These are phyloP conservation scores for Orbicella faveolata DNA, from an alignment of 64 coral and sea anemone genomes.

Conservation along the genomic window DNA sequence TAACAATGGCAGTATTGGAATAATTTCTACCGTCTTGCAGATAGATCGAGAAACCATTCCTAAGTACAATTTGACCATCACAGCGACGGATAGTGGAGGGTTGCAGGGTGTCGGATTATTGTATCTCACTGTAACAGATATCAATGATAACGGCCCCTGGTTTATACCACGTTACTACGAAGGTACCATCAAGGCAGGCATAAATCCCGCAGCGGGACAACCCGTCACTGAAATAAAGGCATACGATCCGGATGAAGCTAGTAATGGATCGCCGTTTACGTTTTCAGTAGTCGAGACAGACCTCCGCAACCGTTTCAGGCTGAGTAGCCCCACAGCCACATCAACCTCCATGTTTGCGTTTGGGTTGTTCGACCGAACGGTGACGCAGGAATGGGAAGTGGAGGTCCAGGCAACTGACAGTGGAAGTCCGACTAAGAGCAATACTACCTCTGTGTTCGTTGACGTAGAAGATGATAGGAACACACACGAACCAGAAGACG, in stretches of 20 bases:
- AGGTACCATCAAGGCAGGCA: constrained; percentile 55
- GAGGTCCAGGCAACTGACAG: constrained; percentile 59
- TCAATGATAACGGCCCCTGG: constrained; percentile 93
- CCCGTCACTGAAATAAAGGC: constrained; percentile 56
- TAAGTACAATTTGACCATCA: constrained; percentile 55
- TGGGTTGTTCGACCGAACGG: constrained; percentile 57
- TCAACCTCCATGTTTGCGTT: constrained; percentile 39
- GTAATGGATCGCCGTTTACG: constrained; percentile 56
- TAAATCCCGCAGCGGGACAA: constrained; percentile 39
- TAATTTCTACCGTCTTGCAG: constrained; percentile 44
- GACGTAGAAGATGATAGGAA: constrained; percentile 62
- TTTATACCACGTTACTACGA: constrained; percentile 78
- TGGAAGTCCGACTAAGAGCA: constrained; percentile 4
- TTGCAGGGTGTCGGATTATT: constrained; percentile 63
- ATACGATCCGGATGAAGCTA: constrained; percentile 71
- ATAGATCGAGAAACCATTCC: constrained; percentile 65
- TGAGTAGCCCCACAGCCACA: constrained; percentile 21
- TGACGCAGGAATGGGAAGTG: constrained; percentile 47
- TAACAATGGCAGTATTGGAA: constrained; percentile 68
- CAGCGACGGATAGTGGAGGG: constrained; percentile 79
- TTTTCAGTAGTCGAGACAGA: constrained; percentile 45
- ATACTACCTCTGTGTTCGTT: constrained; percentile 60
- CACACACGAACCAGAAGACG: constrained; percentile 64
- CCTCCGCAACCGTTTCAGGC: constrained; percentile 31
- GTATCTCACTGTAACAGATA: constrained; percentile 54